A percentile compares a stretch with the other conserved stretches of the same genome.
These are phyloP conservation scores for pig (Sus scrofa) DNA, from an alignment of 2,113 vertebrate species.

Conservation along the genomic window DNA sequence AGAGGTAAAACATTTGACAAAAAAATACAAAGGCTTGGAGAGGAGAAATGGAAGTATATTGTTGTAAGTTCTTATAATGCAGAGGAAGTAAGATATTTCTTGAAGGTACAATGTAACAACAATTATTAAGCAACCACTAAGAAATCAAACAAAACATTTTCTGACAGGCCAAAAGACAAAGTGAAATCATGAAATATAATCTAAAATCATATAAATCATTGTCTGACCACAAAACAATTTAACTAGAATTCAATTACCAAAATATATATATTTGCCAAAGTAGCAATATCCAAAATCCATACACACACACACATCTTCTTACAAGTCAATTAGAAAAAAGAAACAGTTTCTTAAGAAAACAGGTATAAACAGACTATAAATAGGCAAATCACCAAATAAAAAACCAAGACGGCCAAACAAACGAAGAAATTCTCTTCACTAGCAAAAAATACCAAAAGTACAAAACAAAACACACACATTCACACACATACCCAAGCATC, in stretches of 20 bases:
- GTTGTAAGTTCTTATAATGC: neutral
- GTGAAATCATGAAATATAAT: neutral
- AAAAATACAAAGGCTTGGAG: neutral
- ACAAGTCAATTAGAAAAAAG: neutral
- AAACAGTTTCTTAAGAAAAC: neutral
- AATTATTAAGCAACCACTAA: neutral
- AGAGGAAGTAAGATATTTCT: neutral
- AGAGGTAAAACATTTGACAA: neutral
- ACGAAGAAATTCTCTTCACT: neutral
- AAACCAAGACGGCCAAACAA: neutral
- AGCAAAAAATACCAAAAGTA: neutral
- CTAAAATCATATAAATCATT: slow-evolving; percentile 2
- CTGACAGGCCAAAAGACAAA: neutral
- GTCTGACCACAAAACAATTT: neutral
- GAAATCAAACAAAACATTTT: neutral
- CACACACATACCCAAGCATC: neutral
- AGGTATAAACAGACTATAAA: neutral
- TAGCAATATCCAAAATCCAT: neutral
- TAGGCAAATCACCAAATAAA: neutral
- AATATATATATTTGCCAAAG: neutral
- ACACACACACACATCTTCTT: neutral
- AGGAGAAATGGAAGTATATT: neutral
- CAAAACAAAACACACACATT: neutral
- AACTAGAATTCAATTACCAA: slow-evolving; percentile 17
- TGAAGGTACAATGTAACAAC: neutral